Conservation (phyloP, 2,888 invertebrate genomes). For the Acronicta leporina region DNA sequence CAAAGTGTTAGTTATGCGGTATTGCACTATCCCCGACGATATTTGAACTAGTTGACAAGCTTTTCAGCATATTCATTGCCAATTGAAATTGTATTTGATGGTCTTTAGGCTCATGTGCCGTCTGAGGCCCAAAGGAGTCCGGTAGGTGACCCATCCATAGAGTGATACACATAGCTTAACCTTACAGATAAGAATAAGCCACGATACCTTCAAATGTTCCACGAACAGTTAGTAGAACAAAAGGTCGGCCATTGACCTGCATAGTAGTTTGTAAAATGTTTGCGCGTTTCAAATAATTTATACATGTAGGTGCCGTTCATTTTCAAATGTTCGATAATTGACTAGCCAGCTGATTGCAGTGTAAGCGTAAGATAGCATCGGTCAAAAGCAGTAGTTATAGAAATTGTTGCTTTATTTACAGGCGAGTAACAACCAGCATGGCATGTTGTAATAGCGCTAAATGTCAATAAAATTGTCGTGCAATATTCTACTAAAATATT, state of each 20-base stretch:
- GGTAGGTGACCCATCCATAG: no score
- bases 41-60: no score
- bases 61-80: no score
- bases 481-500: background rate
- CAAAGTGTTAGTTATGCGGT: no score
- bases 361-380: slow-evolving; percentile 35
- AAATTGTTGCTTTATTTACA: slow-evolving; percentile 32
- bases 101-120: no score
- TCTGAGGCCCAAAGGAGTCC: no score
- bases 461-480: no score
- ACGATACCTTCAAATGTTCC: background rate
- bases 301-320: background rate
- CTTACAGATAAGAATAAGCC: no score
- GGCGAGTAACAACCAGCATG: slow-evolving; percentile 8
- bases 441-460: no score
- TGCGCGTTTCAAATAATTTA: background rate
- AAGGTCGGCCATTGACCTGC: slow-evolving; percentile 10
- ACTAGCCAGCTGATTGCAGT: slow-evolving; percentile 11
- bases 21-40: no score
- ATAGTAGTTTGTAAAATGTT: slow-evolving; percentile 8
- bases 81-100: no score
- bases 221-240: slow-evolving; percentile 2
- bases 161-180: no score
- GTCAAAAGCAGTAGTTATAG: slow-evolving; percentile 22
- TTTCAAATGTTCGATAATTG: slow-evolving; percentile 31